Evolutionary conservation across 2,113 vertebrate genomes (phyloP).

Genomic region (Centrocercus urophasianus): DNA sequence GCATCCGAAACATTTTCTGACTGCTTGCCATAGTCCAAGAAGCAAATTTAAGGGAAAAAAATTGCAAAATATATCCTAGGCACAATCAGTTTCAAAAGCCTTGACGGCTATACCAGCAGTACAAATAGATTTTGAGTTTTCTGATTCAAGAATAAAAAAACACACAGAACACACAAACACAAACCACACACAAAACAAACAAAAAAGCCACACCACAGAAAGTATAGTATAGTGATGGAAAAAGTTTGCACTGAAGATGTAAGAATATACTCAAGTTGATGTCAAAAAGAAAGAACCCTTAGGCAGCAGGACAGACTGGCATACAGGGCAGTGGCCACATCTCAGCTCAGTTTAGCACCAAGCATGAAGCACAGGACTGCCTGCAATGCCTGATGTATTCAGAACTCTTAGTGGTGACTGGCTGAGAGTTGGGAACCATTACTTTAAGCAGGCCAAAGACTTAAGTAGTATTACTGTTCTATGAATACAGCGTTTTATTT

Average conservation of each 20-base stretch:
- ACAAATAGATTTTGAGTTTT: neutral
- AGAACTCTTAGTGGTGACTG: neutral
- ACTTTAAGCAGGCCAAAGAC: neutral
- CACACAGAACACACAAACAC: no score
- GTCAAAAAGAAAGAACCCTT: neutral
- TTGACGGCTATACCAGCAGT: neutral
- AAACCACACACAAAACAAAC: no score
- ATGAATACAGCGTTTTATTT: neutral
- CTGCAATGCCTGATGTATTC: neutral
- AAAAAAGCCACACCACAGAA: no score
- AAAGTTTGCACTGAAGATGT: fast-evolving
- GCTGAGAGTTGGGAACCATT: neutral
- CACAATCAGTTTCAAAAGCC: neutral
- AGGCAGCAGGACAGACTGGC: neutral
- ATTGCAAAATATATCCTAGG: neutral
- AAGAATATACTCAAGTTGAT: neutral
- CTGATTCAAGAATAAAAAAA: neutral
- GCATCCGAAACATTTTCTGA: conserved; percentile 19
- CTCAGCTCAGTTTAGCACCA: neutral
- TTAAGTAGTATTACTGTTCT: neutral
- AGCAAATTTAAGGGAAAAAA: neutral
- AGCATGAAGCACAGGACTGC: neutral
- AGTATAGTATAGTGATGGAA: neutral
- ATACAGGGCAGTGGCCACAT: neutral
- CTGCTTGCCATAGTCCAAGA: neutral